Conservation (phyloP, 2,113 vertebrate species). For the Calyptommatus sinebrachiatus region DNA sequence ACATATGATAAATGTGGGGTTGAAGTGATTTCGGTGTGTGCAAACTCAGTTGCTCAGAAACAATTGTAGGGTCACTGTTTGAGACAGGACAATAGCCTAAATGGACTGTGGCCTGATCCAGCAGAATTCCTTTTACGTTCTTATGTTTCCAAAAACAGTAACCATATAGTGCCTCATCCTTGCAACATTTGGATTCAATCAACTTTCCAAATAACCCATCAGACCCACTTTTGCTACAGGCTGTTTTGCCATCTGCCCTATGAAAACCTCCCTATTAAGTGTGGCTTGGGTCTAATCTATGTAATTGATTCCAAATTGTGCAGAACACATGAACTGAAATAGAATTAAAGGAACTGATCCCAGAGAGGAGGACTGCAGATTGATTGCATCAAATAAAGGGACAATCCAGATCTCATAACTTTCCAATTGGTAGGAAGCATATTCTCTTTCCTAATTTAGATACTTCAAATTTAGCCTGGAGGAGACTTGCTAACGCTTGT, state of each 20-base stretch:
- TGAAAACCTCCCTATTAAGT: slow-evolving; percentile 62
- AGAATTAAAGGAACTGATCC: slow-evolving; percentile 57
- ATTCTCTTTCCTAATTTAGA: slow-evolving; percentile 6
- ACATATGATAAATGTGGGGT: not conserved
- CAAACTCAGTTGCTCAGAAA: slow-evolving; percentile 43
- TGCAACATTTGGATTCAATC: slow-evolving; percentile 60
- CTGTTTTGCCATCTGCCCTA: slow-evolving; percentile 72
- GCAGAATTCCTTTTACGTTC: too few species aligned
- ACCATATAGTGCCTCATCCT: slow-evolving; percentile 54
- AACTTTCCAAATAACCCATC: slow-evolving; percentile 63
- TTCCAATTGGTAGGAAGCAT: slow-evolving; percentile 16
- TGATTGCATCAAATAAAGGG: slow-evolving; percentile 33
- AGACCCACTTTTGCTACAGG: slow-evolving; percentile 56
- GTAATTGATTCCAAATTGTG: slow-evolving; percentile 62
- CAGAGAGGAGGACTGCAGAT: slow-evolving; percentile 20
- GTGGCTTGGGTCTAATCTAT: slow-evolving; percentile 60
- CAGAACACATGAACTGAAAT: slow-evolving; percentile 48
- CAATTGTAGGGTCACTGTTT: too few species aligned
- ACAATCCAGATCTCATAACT: slow-evolving; percentile 9
- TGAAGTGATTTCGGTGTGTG: slow-evolving; percentile 49
- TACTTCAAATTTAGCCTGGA: slow-evolving; percentile 16
- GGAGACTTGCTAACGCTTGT: slow-evolving; percentile 29
- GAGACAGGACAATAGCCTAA: too few species aligned
- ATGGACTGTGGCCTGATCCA: too few species aligned
- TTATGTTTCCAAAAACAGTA: slow-evolving; percentile 31